Base-by-base conservation (phyloP, 53 echinoderm and acorn worm genomes). In the Astropecten irregularis region DNA sequence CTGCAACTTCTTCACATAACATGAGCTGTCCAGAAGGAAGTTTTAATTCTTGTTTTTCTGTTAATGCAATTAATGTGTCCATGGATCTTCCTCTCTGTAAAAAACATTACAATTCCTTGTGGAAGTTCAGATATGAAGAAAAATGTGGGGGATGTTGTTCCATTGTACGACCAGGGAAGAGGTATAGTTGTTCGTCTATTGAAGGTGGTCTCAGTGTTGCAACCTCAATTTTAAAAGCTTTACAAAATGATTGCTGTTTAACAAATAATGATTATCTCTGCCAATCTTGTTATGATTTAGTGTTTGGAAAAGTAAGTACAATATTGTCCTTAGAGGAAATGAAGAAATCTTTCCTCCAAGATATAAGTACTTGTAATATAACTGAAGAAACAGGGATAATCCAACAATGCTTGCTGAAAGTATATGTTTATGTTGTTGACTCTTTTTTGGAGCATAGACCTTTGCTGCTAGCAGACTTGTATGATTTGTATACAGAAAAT, bases 41-140 rank as follows among this genome's bases (percentile, higher is more conserved):
- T 32, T 50, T 72, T 14, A 72, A 19, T 72, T 16, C 36, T 19
- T 72, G 72, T 52, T 72, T 72, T 51, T 33, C 72, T 36, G 72
- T 70, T 29, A 22, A 48, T 31, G 29, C 46, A 25, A 29, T 28
- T 26, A 30, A 26, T 42, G 38, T n/a, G n/a, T n/a, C 47, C 28
- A 11, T 26, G 8, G 48, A 29, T 48, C 49, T 70, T 16, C 70
- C 52, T 32, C 53, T 72, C 2, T 72, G 54, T 52, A 72, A 72
- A 34, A 26, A 34, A 35, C 72, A 72, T 52, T 72, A 72, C 22
- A 51, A 54, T 72, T 18, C 53, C 2, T 53, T 52, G 31, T 71
- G 71, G 52, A 52, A 33, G 19, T 52, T 34, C 15, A 15, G 52
- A 50, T 35, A 16, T 34, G 49, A 32, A 34, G 32, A 18, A 2